Conservation (phyloP, 2,113 vertebrate genomes). For the Petroica traversi region DNA sequence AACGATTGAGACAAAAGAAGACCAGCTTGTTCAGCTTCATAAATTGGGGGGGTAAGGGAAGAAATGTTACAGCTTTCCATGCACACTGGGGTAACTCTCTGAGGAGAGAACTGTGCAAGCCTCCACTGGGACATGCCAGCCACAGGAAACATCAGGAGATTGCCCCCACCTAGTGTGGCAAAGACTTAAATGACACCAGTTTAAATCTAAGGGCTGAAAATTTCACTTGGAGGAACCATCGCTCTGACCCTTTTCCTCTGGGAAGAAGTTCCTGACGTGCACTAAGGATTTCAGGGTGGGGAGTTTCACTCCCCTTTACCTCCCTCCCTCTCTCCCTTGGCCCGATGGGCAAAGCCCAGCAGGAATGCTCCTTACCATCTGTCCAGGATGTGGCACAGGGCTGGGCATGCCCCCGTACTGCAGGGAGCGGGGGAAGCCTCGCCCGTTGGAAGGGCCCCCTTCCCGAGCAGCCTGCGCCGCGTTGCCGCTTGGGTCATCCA, state of each 20-base stretch:
- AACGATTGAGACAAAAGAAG: neutral
- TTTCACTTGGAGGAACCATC: neutral
- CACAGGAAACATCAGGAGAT: neutral
- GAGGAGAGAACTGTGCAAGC: neutral
- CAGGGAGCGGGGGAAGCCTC: constrained; percentile 68
- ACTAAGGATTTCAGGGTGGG: neutral
- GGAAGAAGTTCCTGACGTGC: neutral
- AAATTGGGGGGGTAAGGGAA: neutral
- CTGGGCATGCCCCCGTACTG: constrained; percentile 68
- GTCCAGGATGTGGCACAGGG: constrained; percentile 58
- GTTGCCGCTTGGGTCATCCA: constrained; percentile 40
- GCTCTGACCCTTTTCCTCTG: neutral
- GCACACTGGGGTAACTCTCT: neutral
- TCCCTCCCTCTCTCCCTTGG: neutral
- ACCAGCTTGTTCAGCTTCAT: neutral
- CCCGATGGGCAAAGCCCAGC: neutral
- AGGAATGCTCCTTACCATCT: constrained; percentile 66
- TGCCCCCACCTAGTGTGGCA: neutral
- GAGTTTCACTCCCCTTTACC: neutral
- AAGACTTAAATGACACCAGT: neutral
- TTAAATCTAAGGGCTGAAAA: neutral
- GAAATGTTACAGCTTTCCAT: neutral
- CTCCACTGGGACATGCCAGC: rapidly evolving
- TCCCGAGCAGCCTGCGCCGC: constrained; percentile 50
- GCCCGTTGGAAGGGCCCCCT: constrained; percentile 63